phyloP scores from a whole-genome alignment of 1,140 invertebrate genomes.

The Pogonomyrmex californicus region DNA sequence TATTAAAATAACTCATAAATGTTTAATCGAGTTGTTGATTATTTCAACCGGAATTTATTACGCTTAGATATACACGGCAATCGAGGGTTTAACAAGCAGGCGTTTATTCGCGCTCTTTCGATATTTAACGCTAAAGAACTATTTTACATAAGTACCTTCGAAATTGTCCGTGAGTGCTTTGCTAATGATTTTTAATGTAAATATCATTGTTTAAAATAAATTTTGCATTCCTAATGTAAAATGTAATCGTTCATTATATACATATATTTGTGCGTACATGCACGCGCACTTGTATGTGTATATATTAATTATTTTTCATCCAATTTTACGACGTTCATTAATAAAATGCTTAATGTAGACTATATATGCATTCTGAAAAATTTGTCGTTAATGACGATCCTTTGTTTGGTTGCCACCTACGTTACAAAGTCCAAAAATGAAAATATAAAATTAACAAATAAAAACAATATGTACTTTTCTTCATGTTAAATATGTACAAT shows the following conservation, averaged over 20 bases:
- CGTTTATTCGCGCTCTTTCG: slow-evolving; percentile 2
- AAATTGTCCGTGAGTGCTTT: slow-evolving; percentile 27
- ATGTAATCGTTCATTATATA: not conserved
- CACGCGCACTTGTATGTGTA: not conserved
- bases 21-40: slow-evolving; percentile 37
- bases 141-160: not conserved
- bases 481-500: not conserved
- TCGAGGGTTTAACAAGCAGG: not conserved
- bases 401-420: not conserved
- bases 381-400: not conserved
- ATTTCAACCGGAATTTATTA: slow-evolving; percentile 37
- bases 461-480: not conserved
- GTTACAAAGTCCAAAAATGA: not conserved
- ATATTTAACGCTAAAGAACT: not conserved
- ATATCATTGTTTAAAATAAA: slow-evolving; percentile 10
- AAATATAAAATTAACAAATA: not conserved
- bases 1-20: slow-evolving; percentile 50
- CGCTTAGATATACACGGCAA: slow-evolving; percentile 17
- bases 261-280: not conserved
- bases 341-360: not conserved
- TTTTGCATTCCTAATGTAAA: not conserved
- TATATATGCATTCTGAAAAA: not conserved
- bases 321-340: not conserved
- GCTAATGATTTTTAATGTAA: not conserved
- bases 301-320: not conserved